Percentiles rank a stretch among this genome's conserved stretches.
Evolutionary conservation across 2,113 vertebrate genomes (phyloP).

Genomic region (Corydoras sp.): DNA sequence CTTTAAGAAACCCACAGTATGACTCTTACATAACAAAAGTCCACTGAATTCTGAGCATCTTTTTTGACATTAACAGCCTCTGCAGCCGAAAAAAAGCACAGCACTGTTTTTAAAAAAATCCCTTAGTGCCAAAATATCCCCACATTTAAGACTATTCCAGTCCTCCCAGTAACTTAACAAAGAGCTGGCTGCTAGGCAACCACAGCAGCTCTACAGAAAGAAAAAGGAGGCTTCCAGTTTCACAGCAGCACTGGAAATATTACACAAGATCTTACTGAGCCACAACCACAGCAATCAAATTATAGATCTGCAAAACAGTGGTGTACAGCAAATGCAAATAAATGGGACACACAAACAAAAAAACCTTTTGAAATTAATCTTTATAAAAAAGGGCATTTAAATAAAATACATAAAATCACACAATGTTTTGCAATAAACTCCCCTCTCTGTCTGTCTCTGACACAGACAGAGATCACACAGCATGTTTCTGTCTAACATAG

Average conservation of each 20-base stretch:
- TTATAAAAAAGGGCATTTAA: constrained; percentile 24
- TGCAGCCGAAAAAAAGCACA: constrained; percentile 22
- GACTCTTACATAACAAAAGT: constrained; percentile 38
- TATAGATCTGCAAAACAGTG: constrained; percentile 1
- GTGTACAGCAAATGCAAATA: constrained; percentile 12
- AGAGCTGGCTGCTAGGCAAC: constrained; percentile 38
- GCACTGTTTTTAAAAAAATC: constrained; percentile 8
- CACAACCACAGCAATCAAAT: constrained; percentile 7
- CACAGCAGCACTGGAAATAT: constrained; percentile 33
- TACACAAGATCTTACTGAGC: constrained; percentile 34
- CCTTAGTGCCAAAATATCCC: constrained; percentile 6
- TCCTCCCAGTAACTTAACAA: constrained; percentile 40
- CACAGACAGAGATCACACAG: too few relatives aligned
- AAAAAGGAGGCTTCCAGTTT: constrained; percentile 33
- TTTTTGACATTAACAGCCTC: constrained; percentile 27
- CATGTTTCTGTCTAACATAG: background rate
- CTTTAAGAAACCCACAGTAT: constrained; percentile 34
- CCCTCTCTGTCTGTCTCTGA: too few relatives aligned
- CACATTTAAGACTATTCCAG: constrained; percentile 19
- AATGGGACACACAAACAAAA: constrained; percentile 11
- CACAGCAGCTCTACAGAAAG: constrained; percentile 31
- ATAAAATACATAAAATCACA: constrained; percentile 1
- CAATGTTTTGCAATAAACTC: too few relatives aligned
- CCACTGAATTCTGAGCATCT: background rate
- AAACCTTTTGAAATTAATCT: constrained; percentile 22